Conservation (phyloP, 2,888 invertebrate species). For the Hirtodrosophila duncani region DNA sequence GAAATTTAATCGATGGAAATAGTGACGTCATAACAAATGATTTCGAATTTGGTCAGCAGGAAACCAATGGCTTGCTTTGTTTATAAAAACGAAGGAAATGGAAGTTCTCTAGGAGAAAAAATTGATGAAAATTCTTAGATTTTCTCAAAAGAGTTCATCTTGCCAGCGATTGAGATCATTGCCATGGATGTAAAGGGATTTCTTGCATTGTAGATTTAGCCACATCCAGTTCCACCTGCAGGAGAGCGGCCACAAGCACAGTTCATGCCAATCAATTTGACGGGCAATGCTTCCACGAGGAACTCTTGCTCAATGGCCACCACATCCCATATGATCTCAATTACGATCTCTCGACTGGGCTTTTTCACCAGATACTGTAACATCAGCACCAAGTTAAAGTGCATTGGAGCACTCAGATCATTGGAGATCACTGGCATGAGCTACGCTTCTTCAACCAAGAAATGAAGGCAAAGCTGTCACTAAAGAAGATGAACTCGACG, state of each 20-base stretch:
- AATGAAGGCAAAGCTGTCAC: conserved; percentile 98
- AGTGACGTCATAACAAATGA: too few species aligned
- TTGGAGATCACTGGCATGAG: conserved; percentile 99
- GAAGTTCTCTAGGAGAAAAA: too few species aligned
- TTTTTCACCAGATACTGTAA: conserved; percentile 95
- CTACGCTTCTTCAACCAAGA: conserved; percentile 99
- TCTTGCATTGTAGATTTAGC: conserved; percentile 92
- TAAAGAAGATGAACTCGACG: conserved; percentile 99
- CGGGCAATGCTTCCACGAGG: conserved; percentile 96
- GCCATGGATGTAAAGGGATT: conserved; percentile 99
- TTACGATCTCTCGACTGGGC: conserved; percentile 87
- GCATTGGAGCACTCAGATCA: conserved; percentile 98
- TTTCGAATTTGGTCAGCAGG: too few species aligned
- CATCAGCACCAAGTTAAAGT: conserved; percentile 99
- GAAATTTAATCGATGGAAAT: conserved; percentile 1
- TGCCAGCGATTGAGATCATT: conserved; percentile 98
- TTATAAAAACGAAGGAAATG: too few species aligned
- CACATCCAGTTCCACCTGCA: conserved; percentile 92
- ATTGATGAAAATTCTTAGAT: too few species aligned
- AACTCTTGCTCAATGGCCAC: conserved; percentile 98
- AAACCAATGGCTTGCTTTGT: too few species aligned
- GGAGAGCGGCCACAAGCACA: conserved; percentile 95
- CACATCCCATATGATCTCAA: conserved; percentile 92
- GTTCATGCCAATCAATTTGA: conserved; percentile 98
- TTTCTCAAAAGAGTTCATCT: conserved; percentile 99